Conservation (phyloP, 2,797 vertebrate genomes). For the Pipistrellus pygmaeus region DNA sequence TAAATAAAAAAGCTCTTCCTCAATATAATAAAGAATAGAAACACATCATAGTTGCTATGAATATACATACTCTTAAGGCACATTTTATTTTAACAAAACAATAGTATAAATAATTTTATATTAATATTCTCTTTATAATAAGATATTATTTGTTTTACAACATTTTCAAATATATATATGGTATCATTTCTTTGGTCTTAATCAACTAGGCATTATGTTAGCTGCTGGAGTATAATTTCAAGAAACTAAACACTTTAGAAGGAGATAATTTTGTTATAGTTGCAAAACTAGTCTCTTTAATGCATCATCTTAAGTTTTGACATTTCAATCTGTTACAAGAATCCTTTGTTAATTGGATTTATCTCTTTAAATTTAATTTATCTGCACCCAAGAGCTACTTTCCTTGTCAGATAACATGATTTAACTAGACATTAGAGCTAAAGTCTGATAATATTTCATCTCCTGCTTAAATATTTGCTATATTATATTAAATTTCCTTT, state of each 20-base stretch:
- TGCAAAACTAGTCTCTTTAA: slow-evolving; percentile 49
- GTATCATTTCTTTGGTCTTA: not conserved
- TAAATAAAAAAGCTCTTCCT: not conserved
- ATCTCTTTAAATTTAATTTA: slow-evolving; percentile 63
- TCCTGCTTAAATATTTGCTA: slow-evolving; percentile 72
- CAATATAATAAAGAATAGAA: not conserved
- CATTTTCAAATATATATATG: not conserved
- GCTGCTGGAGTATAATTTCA: not conserved
- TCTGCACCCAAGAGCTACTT: slow-evolving; percentile 51
- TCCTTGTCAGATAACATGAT: slow-evolving; percentile 63
- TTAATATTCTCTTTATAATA: not conserved
- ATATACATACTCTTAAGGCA: not conserved
- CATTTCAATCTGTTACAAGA: slow-evolving; percentile 60
- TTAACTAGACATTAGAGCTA: slow-evolving; percentile 51
- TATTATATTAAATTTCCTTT: slow-evolving; percentile 65
- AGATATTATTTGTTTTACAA: not conserved
- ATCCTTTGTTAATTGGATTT: slow-evolving; percentile 63
- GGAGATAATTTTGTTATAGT: slow-evolving; percentile 43
- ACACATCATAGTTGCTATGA: not conserved
- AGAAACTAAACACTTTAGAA: not conserved
- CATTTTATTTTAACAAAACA: not conserved
- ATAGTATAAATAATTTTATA: not conserved
- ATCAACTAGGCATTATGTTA: not conserved
- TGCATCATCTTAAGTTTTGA: slow-evolving; percentile 55
- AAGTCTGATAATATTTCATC: slow-evolving; percentile 64